Conservation (phyloP, 1,140 invertebrate genomes). For the Drosophila bocqueti region DNA sequence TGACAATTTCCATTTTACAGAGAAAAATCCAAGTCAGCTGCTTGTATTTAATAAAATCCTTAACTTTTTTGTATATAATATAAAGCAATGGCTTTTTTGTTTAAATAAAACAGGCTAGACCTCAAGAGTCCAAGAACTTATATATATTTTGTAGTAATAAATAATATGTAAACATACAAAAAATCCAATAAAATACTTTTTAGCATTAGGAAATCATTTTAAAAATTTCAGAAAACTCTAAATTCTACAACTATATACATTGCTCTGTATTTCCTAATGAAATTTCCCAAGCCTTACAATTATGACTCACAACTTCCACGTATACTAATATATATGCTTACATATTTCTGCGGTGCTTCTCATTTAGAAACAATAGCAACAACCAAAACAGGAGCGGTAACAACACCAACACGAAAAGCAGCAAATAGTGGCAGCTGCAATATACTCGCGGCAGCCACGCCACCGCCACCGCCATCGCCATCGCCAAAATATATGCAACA, state of each 20-base stretch:
- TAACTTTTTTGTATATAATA: no score
- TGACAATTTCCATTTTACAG: no score
- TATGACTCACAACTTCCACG: slow-evolving; percentile 6
- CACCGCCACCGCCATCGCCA: neutral
- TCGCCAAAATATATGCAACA: slow-evolving; percentile 74
- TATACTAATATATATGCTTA: slow-evolving; percentile 26
- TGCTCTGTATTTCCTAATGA: neutral
- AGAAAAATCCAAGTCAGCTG: no score
- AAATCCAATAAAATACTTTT: neutral
- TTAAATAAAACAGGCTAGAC: no score
- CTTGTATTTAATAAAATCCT: no score
- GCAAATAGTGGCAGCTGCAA: slow-evolving; percentile 65
- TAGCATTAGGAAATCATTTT: no score
- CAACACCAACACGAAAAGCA: slow-evolving; percentile 23
- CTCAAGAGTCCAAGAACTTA: no score
- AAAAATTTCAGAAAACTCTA: no score
- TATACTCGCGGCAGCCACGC: slow-evolving; percentile 46
- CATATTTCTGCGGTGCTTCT: slow-evolving; percentile 64
- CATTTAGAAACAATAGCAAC: slow-evolving; percentile 66
- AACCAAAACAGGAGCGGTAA: slow-evolving; percentile 24
- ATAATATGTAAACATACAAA: no score
- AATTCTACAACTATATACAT: neutral
- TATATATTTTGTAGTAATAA: no score
- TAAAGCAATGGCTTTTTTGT: no score
- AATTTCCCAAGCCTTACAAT: neutral